Conservation (phyloP, 2,888 invertebrate species). For the Koerneria pararmatus region DNA sequence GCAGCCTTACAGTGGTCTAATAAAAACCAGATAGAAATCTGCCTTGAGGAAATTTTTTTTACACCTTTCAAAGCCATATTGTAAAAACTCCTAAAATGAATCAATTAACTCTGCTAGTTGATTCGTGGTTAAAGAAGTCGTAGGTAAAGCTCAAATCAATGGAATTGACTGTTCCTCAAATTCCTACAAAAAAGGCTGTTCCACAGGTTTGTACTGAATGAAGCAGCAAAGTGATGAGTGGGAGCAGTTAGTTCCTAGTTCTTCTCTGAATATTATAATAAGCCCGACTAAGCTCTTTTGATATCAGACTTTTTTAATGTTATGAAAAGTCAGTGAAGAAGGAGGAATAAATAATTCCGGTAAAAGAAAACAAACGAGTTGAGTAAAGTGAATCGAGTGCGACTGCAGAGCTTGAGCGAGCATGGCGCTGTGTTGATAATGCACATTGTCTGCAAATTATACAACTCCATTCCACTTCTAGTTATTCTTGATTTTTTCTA, state of each 20-base stretch:
- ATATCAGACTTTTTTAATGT: background rate
- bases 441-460: constrained; percentile 71
- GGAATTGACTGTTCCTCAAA: too few relatives aligned
- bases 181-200: too few relatives aligned
- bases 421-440: constrained; percentile 88
- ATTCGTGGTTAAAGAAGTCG: too few relatives aligned
- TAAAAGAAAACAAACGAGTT: constrained; percentile 70
- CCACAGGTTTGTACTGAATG: too few relatives aligned
- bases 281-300: background rate
- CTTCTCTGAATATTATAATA: background rate
- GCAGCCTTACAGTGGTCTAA: background rate
- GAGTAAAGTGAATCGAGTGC: constrained; percentile 81
- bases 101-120: too few relatives aligned
- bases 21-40: too few relatives aligned
- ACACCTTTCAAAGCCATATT: too few relatives aligned
- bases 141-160: too few relatives aligned
- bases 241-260: too few relatives aligned
- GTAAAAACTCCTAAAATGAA: too few relatives aligned
- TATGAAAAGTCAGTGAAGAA: background rate
- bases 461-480: constrained; percentile 8
- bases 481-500: background rate
- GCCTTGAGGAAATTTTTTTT: too few relatives aligned
- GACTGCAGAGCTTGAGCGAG: constrained; percentile 79
- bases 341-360: constrained; percentile 3
- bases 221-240: too few relatives aligned